Evolutionary conservation across 2,888 invertebrate species (phyloP).

Genomic region (Conistra vaccinii): DNA sequence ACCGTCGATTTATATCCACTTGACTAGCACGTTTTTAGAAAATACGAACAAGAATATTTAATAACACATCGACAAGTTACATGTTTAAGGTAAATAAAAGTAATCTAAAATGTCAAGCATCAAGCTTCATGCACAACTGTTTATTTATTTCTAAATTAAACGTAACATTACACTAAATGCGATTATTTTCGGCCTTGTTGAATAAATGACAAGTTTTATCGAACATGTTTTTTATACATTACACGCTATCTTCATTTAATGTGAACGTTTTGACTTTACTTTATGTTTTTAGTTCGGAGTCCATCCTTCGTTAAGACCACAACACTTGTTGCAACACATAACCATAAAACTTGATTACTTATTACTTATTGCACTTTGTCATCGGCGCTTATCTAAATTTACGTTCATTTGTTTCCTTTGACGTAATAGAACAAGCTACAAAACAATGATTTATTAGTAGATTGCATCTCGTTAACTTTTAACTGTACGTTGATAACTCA

Average conservation of each 20-base stretch:
- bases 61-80: slow-evolving; percentile 1
- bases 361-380: slow-evolving; percentile 60
- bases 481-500: slow-evolving; percentile 39
- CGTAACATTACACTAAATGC: slow-evolving; percentile 29
- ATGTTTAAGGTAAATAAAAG: not conserved
- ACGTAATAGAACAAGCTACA: slow-evolving; percentile 40
- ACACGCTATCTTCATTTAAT: slow-evolving; percentile 2
- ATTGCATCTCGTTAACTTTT: slow-evolving; percentile 54
- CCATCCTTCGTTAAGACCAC: slow-evolving; percentile 21
- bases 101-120: slow-evolving; percentile 24
- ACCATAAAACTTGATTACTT: slow-evolving; percentile 58
- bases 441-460: slow-evolving; percentile 51
- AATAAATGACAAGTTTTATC: slow-evolving; percentile 30
- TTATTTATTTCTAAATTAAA: slow-evolving; percentile 34
- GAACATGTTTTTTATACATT: slow-evolving; percentile 10
- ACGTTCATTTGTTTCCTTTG: slow-evolving; percentile 61
- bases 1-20: not conserved
- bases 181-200: slow-evolving; percentile 39
- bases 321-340: slow-evolving; percentile 66
- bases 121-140: slow-evolving; percentile 17
- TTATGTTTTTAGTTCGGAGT: slow-evolving; percentile 7
- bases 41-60: slow-evolving; percentile 1
- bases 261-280: slow-evolving; percentile 10
- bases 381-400: slow-evolving; percentile 65
- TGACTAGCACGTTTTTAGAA: not conserved